These are phyloP conservation scores for Mythimna albipuncta DNA, from an alignment of 2,888 invertebrate species.

Conservation along the genomic window DNA sequence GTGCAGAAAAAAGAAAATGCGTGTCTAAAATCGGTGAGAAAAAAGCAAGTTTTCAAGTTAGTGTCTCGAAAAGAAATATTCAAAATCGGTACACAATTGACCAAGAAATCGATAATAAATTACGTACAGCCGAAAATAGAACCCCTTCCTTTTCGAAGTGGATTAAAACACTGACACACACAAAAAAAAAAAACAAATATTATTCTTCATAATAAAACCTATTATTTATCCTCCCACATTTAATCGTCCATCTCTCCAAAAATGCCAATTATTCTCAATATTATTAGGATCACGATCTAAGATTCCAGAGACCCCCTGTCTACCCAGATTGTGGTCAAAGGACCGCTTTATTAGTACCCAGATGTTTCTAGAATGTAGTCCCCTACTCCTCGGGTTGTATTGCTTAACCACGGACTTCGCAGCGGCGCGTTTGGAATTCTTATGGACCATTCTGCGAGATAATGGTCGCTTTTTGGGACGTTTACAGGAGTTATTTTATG, in stretches of 20 bases:
- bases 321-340: constrained; percentile 59
- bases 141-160: no score
- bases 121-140: no score
- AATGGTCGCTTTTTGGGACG: constrained; percentile 19
- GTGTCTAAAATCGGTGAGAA: no score
- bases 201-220: not conserved
- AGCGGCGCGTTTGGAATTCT: constrained; percentile 45
- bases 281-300: constrained; percentile 42
- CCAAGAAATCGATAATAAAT: no score
- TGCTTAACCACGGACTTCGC: constrained; percentile 42
- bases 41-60: no score
- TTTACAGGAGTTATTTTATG: constrained; percentile 10
- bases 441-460: constrained; percentile 33
- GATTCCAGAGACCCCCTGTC: constrained; percentile 50
- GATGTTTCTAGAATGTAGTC: constrained; percentile 56
- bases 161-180: no score
- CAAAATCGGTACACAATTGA: no score
- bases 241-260: not conserved
- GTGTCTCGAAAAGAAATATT: no score
- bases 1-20: no score
- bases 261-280: constrained; percentile 63
- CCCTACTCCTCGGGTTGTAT: constrained; percentile 27
- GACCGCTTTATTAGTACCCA: constrained; percentile 60
- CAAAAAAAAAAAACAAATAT: not conserved
- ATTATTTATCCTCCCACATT: not conserved